phyloP scores from a whole-genome alignment of 2,113 vertebrate species.

The Corythoichthys intestinalis region DNA sequence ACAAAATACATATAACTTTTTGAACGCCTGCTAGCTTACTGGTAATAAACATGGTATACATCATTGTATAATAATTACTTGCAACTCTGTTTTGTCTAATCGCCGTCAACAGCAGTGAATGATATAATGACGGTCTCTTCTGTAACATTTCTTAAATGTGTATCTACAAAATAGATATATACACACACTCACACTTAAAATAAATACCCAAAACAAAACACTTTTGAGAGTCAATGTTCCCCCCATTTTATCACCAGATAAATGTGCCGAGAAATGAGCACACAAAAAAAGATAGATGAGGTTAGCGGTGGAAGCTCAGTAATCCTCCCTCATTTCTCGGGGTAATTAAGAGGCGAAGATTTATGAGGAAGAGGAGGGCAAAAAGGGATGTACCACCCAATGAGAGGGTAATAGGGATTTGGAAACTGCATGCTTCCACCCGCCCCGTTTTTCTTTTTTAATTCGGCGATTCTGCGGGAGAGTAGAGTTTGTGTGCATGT shows the following conservation, averaged over 20 bases:
- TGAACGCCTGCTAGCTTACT: no score
- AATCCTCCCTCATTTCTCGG: constrained; percentile 50
- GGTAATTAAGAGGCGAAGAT: constrained; percentile 51
- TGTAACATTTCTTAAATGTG: constrained; percentile 23
- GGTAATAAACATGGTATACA: no score
- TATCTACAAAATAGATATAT: not conserved
- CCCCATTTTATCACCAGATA: constrained; percentile 35
- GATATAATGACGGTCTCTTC: constrained; percentile 8
- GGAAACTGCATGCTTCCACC: constrained; percentile 23
- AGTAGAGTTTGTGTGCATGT: constrained; percentile 28
- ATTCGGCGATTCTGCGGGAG: constrained; percentile 13
- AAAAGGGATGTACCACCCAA: constrained; percentile 45
- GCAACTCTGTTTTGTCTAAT: no score
- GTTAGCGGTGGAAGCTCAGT: constrained; percentile 41
- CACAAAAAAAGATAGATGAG: constrained; percentile 46
- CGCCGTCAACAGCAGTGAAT: no score
- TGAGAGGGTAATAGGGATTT: constrained; percentile 51
- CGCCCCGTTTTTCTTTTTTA: constrained; percentile 2
- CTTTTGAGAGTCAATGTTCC: constrained; percentile 33
- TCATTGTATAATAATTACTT: no score
- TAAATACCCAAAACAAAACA: constrained; percentile 28
- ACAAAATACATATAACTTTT: no score
- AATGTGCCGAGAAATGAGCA: constrained; percentile 32
- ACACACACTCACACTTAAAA: constrained; percentile 3
- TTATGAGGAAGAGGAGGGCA: constrained; percentile 42